These are phyloP conservation scores for Druceiella hillmani DNA, from an alignment of 2,888 invertebrate species.

Conservation along the genomic window DNA sequence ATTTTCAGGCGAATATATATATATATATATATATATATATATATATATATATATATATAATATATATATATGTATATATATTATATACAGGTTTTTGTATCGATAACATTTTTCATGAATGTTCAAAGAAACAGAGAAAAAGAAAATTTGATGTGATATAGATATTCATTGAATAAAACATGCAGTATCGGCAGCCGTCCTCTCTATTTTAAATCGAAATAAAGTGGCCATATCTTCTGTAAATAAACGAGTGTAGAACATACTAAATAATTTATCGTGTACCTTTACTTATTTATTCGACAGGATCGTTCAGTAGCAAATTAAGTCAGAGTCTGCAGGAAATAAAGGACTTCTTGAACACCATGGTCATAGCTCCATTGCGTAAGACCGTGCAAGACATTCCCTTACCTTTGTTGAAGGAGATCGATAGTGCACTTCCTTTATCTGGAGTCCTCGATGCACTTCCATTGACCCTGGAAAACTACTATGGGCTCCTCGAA, in stretches of 20 bases:
- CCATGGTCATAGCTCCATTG: slow-evolving; percentile 39
- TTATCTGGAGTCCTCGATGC: slow-evolving; percentile 28
- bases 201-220: background rate
- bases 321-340: slow-evolving; percentile 31
- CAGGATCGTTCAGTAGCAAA: background rate
- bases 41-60: too few species aligned
- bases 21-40: too few species aligned
- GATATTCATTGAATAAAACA: too few species aligned
- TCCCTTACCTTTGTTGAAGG: too few species aligned
- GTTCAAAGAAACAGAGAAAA: too few species aligned
- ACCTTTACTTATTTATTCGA: slow-evolving; percentile 5
- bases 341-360: slow-evolving; percentile 41
- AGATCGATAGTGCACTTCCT: slow-evolving; percentile 28
- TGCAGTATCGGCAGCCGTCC: background rate
- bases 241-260: background rate
- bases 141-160: too few species aligned
- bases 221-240: background rate
- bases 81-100: too few species aligned
- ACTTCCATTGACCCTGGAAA: slow-evolving; percentile 33
- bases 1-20: too few species aligned
- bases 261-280: background rate
- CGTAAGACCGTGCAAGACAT: background rate
- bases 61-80: too few species aligned
- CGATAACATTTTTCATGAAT: too few species aligned
- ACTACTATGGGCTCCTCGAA: slow-evolving; percentile 38